These are phyloP conservation scores for Apostichopus parvimensis DNA, from an alignment of 35 echinoderm and acorn worm species.

Conservation along the genomic window DNA sequence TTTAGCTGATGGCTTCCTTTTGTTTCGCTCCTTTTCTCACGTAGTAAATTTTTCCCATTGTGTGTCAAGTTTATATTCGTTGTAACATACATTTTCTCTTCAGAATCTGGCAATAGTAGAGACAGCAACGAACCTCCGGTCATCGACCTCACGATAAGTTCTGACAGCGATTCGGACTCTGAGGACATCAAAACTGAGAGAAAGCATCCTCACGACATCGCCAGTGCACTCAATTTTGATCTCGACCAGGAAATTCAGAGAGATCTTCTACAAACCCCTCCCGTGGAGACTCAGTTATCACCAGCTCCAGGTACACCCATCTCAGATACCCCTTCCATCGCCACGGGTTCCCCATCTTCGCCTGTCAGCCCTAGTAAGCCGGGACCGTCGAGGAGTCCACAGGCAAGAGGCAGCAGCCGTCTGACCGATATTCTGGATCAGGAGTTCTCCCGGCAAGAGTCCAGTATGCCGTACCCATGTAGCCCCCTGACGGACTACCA, in stretches of 20 bases:
- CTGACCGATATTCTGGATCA: slow-evolving; percentile 10
- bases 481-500: slow-evolving; percentile 34
- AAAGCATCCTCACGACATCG: not conserved
- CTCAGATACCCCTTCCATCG: slow-evolving; percentile 43
- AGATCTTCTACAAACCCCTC: slow-evolving; percentile 46
- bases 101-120: slow-evolving; percentile 35
- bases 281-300: not conserved
- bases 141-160: slow-evolving; percentile 50
- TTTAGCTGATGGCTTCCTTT: no score
- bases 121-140: slow-evolving; percentile 28
- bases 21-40: no score
- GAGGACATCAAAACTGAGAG: slow-evolving; percentile 11
- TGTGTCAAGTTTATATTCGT: not conserved
- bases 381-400: slow-evolving; percentile 31
- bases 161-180: slow-evolving; percentile 34
- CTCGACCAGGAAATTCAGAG: slow-evolving; percentile 44
- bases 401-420: not conserved
- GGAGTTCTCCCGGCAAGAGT: slow-evolving; percentile 18
- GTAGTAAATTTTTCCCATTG: no score
- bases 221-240: slow-evolving; percentile 33
- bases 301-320: slow-evolving; percentile 37
- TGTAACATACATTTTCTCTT: not conserved
- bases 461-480: slow-evolving; percentile 38
- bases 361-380: slow-evolving; percentile 18
- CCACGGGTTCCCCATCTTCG: slow-evolving; percentile 33